Percentiles rank a stretch among this genome's conserved stretches.
These are phyloP conservation scores for Podotricha telesiphe DNA, from an alignment of 2,888 invertebrate species.

Conservation along the genomic window DNA sequence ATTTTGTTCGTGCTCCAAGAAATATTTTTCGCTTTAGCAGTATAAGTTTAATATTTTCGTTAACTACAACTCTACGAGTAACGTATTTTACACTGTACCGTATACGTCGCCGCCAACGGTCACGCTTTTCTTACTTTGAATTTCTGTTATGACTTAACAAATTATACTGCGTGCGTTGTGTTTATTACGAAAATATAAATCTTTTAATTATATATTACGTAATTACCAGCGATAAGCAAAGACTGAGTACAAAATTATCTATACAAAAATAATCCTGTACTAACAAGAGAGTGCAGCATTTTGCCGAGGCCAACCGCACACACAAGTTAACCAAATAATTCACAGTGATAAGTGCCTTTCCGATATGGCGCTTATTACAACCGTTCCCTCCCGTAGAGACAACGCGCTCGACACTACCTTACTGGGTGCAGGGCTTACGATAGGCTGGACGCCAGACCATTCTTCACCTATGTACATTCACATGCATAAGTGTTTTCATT, in stretches of 20 bases:
- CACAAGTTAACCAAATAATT: not conserved
- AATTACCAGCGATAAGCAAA: too few relatives aligned
- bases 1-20: too few relatives aligned
- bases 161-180: not conserved
- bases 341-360: not conserved
- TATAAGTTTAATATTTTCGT: not conserved
- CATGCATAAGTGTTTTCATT: too few relatives aligned
- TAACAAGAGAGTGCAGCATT: too few relatives aligned
- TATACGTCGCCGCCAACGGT: not conserved
- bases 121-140: slow-evolving; percentile 9
- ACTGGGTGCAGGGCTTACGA: too few relatives aligned
- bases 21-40: not conserved
- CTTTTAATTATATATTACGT: too few relatives aligned
- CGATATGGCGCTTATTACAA: not conserved
- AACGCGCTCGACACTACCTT: too few relatives aligned
- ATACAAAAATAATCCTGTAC: too few relatives aligned
- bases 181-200: too few relatives aligned
- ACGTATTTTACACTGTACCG: not conserved
- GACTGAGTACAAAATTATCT: too few relatives aligned
- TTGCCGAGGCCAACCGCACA: not conserved
- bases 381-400: not conserved
- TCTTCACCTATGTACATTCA: too few relatives aligned
- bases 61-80: not conserved
- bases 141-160: not conserved
- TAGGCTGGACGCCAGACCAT: too few relatives aligned